Evolutionary conservation across 2,888 invertebrate species (phyloP), one percentile per base, ranked within the genome.

Genomic region (Eupithecia exiguata): DNA sequence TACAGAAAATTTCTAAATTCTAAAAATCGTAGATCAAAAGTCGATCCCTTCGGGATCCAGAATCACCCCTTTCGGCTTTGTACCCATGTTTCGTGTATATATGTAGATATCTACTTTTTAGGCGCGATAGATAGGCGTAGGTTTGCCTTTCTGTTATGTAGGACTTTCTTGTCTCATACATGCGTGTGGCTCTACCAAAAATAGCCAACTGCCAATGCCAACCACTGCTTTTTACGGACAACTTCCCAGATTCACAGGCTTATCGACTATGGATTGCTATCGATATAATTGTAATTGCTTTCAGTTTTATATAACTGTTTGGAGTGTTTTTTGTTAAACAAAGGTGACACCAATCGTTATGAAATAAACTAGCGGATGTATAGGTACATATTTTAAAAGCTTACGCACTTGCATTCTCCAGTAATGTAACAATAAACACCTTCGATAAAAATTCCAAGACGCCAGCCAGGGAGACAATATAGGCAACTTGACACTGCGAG

Each of bases 391-490:
- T 16, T 25, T 30, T 30, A 16, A 49, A 49, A n/a, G 21, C 2
- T 49, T 10, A 49, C 10, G 7, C 10, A 53, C 25, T 62, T 7
- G 12, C 62, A 62, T 21, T 62, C 35, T 35, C 35, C 18, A 21
- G 30, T 30, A 18, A 35, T 35, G 35, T 62, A 62, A 62, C 18
- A 58, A 25, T 10, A 0, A 14, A 58, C 25, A 58, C 58, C 21
- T 58, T 58, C 25, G 58, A 58, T 58, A 14, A 58, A 65, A 69
- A 67, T 70, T 66, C 70, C 66, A 69, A 70, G 70, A 46, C 21
- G 30, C 38, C 43, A 61, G 36, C 18, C 43, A 69, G 49, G 30
- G 25, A 73, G 43, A 73, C 73, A 70, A 70, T 70, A 62, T 70
- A 62, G 69, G 40, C 16, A 38, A 69, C 69, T 38, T 46, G 36